Base-by-base conservation (phyloP, 2,888 invertebrate species). In the Brachylomia viminalis region DNA sequence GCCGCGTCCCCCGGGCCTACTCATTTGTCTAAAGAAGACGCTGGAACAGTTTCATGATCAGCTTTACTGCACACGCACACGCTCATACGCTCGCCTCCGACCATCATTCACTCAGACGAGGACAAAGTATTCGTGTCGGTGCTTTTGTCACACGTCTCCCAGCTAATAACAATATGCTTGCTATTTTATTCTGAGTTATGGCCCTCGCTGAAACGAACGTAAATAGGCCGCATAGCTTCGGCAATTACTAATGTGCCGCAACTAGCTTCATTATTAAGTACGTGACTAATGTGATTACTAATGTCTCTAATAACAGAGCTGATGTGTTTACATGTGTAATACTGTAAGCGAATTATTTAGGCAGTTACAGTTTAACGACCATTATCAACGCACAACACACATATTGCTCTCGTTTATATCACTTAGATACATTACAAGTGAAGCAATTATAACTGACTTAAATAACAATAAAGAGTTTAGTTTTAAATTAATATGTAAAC, bases 11-110 rank as follows among this genome's bases (percentile, higher is more conserved):
- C 79, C 62, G 88, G 87, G 85, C 81, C 88, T 82, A 73, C 90
- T 90, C 91, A 92, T 93, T 93, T 93, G 90, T 93, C 90, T 89
- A 89, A 89, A 88, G 88, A 88, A 87, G 87, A 84, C 86, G 82
- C 80, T 78, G 79, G 82, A 83, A 84, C 83, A 81, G 85, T 89
- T 88, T 86, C 88, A 87, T 84, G 89, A 92, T 90, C 89, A 90
- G 86, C 86, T 83, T 86, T 90, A 89, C 85, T 89, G 82, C 85
- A 88, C 84, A 89, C 87, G 86, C 87, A 86, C 86, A 83, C 86
- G 82, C 85, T 85, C 47, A 66, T 59, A 27, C 81, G 69, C 84
- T 85, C 52, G 67, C 87, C 87, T 85, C 83, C 82, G 77, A 86
- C 91, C 83, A 91, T 92, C 79, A 85, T 82, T 89, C 86, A 89